Base-by-base conservation (phyloP, 2,113 vertebrate genomes). In the Leptobrachium ailaonicum region DNA sequence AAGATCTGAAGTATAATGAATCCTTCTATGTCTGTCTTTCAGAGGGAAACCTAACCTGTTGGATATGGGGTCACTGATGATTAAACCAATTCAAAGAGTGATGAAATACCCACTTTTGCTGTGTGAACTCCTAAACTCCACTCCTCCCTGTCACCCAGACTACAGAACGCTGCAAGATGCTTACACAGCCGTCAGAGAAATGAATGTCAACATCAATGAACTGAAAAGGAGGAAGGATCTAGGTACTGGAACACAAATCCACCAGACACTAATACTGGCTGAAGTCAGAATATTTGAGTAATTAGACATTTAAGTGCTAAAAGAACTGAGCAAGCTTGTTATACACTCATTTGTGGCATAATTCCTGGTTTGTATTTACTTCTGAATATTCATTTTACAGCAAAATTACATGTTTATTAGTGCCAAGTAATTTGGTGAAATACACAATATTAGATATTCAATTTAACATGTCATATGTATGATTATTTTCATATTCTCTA, bases 101-200 rank as follows among this genome's bases (percentile, higher is more conserved):
- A 99, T 98, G 96, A 99, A 98, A 85, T 99, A 99, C 68, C 98
- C 97, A 0, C 84, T 99, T 79, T 86, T 99, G 68, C 89, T 99
- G 54, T 87, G 88, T 10, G 96, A 99, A 82, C 93, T 99, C 60
- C 91, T 94, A 89, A 95, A 94, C 73, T 89, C 97, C 32, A 99
- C 98, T 4, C 97, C 97, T 11, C 82, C 90, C n/a, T 89, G 92
- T 79, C 97, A 99, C 81, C 95, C 95, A 0, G 98, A 99, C 88
- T 86, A 88, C 41, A 86, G 41, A 40, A 90, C 73, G 0, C 85
- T 98, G 71, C 92, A 96, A 82, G 90, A 95, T 12, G 98, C 98
- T 0, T 91, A 93, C 78, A 87, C 89, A 0, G 88, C 95, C 0
- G 84, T 93, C 82, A 97, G 93, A 90, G 95, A 91, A 82, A 93